Evolutionary conservation across 30 jellyfish, hydroid and myxozoan species (phyloP).

Genomic region (Pseudorhiza aurosa): DNA sequence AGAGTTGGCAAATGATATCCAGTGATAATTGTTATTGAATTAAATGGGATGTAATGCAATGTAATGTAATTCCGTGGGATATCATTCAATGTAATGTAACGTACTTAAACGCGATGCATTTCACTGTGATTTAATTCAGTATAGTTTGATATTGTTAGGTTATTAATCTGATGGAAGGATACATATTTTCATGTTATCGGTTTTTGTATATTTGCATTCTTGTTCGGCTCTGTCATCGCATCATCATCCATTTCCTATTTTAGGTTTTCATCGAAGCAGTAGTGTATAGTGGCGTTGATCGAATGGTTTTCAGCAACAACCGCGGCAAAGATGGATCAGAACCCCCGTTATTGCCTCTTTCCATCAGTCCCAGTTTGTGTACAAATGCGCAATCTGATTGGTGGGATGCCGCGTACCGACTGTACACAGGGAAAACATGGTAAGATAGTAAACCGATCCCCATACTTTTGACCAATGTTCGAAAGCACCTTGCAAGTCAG

Average conservation of each 20-base stretch:
- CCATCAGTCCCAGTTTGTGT: conserved; percentile 33
- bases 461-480: no score
- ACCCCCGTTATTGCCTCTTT: conserved; percentile 58
- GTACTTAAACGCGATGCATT: not conserved
- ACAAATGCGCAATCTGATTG: conserved; percentile 69
- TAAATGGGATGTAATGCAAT: not conserved
- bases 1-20: no score
- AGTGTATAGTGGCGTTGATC: conserved; percentile 53
- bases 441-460: no score
- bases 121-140: not conserved
- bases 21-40: no score
- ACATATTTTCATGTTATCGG: no score
- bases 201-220: no score
- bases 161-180: no score
- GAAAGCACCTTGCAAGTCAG: no score
- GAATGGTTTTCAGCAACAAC: not conserved
- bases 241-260: not conserved
- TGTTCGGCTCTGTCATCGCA: not conserved
- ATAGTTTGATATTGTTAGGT: not conserved
- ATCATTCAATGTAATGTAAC: not conserved
- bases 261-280: conserved; percentile 82
- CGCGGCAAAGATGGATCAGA: conserved; percentile 26
- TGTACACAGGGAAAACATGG: conserved; percentile 90
- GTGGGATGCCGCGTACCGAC: conserved; percentile 85
- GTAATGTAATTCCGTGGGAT: not conserved